A percentile compares a stretch with the other conserved stretches of the same genome.
These are phyloP conservation scores for Papilio polyxenes DNA, from an alignment of 1,140 invertebrate species.

Conservation along the genomic window DNA sequence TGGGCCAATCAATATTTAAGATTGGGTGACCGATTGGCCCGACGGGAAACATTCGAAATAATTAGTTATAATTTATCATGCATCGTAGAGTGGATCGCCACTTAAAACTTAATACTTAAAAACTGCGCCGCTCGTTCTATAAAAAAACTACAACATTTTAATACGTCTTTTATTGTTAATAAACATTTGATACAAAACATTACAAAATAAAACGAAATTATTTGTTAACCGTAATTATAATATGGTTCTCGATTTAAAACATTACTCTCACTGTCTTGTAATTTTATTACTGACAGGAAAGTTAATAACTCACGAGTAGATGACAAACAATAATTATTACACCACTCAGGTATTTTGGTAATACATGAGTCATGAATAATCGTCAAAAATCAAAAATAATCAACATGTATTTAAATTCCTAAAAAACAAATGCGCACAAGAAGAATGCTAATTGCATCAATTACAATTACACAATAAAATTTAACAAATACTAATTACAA, in stretches of 20 bases:
- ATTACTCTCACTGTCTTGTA: conserved; percentile 62
- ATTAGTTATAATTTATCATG: background rate
- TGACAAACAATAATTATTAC: conserved; percentile 52
- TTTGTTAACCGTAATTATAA: conserved; percentile 59
- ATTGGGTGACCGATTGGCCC: too few relatives aligned
- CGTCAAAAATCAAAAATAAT: conserved; percentile 34
- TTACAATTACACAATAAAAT: background rate
- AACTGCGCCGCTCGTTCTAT: background rate
- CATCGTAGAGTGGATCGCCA: background rate
- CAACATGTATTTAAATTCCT: conserved; percentile 38
- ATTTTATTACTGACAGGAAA: conserved; percentile 73
- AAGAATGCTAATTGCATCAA: conserved; percentile 31
- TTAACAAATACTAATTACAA: background rate
- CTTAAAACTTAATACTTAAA: background rate
- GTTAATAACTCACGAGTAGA: conserved; percentile 43
- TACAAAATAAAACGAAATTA: conserved; percentile 62
- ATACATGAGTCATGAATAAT: conserved; percentile 58
- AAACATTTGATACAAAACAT: conserved; percentile 74
- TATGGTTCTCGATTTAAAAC: conserved; percentile 34
- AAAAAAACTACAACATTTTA: conserved; percentile 51
- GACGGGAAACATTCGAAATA: too few relatives aligned
- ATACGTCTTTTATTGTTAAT: conserved; percentile 79
- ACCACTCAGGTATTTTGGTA: conserved; percentile 57
- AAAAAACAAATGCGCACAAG: conserved; percentile 48
- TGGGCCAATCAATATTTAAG: too few relatives aligned